A percentile compares a stretch with the other conserved stretches of the same genome.
Conservation (phyloP, 2,797 vertebrate species). For the Sebastes itinus region DNA sequence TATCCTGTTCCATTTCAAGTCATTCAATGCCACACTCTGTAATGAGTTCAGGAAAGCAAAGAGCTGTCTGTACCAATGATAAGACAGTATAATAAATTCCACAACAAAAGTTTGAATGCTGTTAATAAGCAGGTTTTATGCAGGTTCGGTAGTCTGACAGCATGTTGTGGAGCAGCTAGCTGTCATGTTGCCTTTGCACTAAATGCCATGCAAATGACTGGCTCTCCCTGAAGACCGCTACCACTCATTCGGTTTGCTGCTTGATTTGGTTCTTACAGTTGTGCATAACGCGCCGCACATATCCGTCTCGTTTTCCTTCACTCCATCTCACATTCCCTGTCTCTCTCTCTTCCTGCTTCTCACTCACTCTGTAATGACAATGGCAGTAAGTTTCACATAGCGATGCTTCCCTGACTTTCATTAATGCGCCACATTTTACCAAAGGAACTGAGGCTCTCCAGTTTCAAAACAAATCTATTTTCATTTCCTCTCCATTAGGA, state of each 20-base stretch:
- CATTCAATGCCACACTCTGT: not conserved
- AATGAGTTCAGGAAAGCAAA: not conserved
- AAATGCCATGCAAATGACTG: conserved; percentile 58
- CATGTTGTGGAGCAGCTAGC: conserved; percentile 31
- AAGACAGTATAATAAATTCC: conserved; percentile 24
- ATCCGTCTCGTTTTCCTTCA: not conserved
- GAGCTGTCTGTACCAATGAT: not conserved
- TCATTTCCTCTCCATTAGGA: conserved; percentile 43
- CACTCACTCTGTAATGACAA: conserved; percentile 15
- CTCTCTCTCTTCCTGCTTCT: not conserved
- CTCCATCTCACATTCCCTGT: not conserved
- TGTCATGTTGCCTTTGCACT: conserved; percentile 53
- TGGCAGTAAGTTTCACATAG: not conserved
- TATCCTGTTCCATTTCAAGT: not conserved
- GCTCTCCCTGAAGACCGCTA: conserved; percentile 48
- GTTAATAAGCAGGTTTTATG: conserved; percentile 54
- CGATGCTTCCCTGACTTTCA: conserved; percentile 22
- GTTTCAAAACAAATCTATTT: conserved; percentile 47
- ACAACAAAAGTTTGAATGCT: conserved; percentile 31
- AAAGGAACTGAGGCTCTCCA: not conserved
- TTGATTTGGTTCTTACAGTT: conserved; percentile 48
- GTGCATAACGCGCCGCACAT: not conserved
- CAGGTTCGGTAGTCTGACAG: conserved; percentile 49
- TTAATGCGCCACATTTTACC: conserved; percentile 20
- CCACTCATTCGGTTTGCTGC: conserved; percentile 48